These are phyloP conservation scores for Myotis vivesi DNA, from an alignment of 2,797 vertebrate species.

Conservation along the genomic window DNA sequence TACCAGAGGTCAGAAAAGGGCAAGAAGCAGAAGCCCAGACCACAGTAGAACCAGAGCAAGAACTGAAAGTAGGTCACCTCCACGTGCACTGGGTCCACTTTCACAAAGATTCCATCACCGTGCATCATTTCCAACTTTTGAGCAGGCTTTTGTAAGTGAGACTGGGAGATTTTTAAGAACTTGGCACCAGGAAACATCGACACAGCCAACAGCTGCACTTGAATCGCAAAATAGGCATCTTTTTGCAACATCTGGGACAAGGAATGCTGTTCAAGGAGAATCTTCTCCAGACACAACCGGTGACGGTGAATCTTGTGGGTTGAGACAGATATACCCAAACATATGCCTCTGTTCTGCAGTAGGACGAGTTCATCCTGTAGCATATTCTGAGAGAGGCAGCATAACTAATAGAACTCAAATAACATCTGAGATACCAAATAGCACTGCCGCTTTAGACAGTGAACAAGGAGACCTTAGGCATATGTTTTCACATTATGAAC, in stretches of 20 bases:
- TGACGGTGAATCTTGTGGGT: conserved; percentile 44
- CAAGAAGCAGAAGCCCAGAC: conserved; percentile 91
- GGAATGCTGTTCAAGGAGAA: conserved; percentile 83
- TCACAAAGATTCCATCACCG: conserved; percentile 81
- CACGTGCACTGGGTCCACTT: conserved; percentile 84
- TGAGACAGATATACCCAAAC: conserved; percentile 89
- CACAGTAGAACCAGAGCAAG: conserved; percentile 89
- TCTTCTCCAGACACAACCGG: conserved; percentile 81
- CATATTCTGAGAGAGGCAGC: conserved; percentile 91
- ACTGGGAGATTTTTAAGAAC: conserved; percentile 91
- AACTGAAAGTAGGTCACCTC: conserved; percentile 89
- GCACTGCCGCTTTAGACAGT: conserved; percentile 91
- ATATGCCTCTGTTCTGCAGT: conserved; percentile 92
- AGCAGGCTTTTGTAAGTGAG: conserved; percentile 79
- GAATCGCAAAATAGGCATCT: conserved; percentile 77
- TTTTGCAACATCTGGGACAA: conserved; percentile 81
- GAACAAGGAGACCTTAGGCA: conserved; percentile 90
- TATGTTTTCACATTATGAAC: conserved; percentile 91
- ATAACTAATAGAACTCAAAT: conserved; percentile 90
- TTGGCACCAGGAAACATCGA: conserved; percentile 89
- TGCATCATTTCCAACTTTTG: conserved; percentile 79
- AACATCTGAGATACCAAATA: conserved; percentile 92
- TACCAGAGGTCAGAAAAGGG: conserved; percentile 88
- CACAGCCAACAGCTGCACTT: conserved; percentile 83
- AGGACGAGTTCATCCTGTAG: conserved; percentile 89